Conservation (phyloP, 2,113 vertebrate genomes). For the Halichoerus grypus region DNA sequence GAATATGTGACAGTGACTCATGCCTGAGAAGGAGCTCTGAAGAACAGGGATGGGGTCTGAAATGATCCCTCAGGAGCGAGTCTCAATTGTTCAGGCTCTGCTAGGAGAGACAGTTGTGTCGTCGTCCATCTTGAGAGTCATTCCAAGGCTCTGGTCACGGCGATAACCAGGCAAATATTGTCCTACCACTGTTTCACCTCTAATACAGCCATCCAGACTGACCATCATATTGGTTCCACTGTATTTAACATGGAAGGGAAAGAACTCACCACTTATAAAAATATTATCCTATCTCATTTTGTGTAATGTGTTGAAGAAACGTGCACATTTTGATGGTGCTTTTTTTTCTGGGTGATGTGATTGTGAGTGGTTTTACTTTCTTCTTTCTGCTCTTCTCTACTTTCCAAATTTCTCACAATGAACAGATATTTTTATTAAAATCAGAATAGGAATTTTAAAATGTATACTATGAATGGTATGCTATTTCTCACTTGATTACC, state of each 20-base stretch:
- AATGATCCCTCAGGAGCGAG: neutral
- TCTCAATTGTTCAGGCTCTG: neutral
- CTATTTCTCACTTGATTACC: neutral
- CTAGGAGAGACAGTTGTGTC: neutral
- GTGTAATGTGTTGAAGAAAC: neutral
- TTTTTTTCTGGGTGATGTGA: neutral
- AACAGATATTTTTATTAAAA: neutral
- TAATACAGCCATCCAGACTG: neutral
- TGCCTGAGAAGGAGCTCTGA: neutral
- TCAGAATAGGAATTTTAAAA: neutral
- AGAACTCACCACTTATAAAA: neutral
- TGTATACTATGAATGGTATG: neutral
- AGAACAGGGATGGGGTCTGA: neutral
- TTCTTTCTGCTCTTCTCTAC: neutral
- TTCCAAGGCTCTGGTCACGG: neutral
- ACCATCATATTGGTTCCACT: neutral
- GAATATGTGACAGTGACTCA: neutral
- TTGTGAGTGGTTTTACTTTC: neutral
- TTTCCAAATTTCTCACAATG: neutral
- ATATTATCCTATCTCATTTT: neutral
- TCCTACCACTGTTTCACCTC: neutral
- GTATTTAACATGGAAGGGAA: neutral
- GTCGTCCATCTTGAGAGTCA: neutral
- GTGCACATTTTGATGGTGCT: neutral
- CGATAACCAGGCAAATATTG: neutral